phyloP scores from a whole-genome alignment of 2,888 invertebrate genomes.

The Andrena minutula region DNA sequence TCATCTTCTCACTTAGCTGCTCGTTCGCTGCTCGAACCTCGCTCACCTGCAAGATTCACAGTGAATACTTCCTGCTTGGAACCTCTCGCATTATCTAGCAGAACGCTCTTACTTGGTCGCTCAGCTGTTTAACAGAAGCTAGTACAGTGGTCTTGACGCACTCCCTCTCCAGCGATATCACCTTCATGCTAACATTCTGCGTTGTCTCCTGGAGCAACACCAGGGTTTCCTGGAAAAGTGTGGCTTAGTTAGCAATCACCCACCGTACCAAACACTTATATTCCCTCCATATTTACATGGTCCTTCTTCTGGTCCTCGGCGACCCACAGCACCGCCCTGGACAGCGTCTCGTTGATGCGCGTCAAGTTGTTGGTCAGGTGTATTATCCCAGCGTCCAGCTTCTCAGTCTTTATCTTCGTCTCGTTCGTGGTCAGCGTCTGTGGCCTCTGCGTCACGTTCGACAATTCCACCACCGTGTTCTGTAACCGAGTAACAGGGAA shows the following conservation, averaged over 20 bases:
- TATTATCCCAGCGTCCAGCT: conserved; percentile 80
- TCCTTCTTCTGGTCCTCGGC: conserved; percentile 84
- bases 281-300: conserved; percentile 68
- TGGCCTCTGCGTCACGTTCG: conserved; percentile 78
- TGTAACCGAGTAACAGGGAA: conserved; percentile 56
- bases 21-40: conserved; percentile 67
- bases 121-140: conserved; percentile 76
- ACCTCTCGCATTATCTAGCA: background rate
- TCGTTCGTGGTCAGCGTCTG: conserved; percentile 78
- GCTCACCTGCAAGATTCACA: conserved; percentile 67
- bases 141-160: conserved; percentile 75
- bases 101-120: conserved; percentile 74
- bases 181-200: conserved; percentile 83
- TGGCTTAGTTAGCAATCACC: conserved; percentile 24
- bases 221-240: conserved; percentile 80
- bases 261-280: background rate
- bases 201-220: conserved; percentile 82
- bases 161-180: conserved; percentile 83
- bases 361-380: conserved; percentile 83
- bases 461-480: conserved; percentile 78
- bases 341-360: conserved; percentile 84
- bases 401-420: conserved; percentile 82
- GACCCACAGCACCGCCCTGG: conserved; percentile 83
- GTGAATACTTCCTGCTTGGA: background rate
- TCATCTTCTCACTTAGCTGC: conserved; percentile 68